Percentiles rank a stretch among this genome's conserved stretches.
Evolutionary conservation across 2,113 vertebrate genomes (phyloP).

Genomic region (Panurus biarmicus): DNA sequence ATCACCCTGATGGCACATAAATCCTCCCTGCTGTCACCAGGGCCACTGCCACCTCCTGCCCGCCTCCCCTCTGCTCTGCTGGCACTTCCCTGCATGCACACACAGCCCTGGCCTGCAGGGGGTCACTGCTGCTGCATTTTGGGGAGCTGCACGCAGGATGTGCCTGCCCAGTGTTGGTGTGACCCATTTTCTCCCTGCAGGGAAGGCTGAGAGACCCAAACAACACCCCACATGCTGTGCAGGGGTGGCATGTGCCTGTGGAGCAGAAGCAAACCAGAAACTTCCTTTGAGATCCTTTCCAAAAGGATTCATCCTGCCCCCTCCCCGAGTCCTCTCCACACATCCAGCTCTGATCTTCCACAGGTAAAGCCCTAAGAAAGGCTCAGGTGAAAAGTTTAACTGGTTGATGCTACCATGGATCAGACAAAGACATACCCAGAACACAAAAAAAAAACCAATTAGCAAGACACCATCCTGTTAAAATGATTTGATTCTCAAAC

Average conservation of each 20-base stretch:
- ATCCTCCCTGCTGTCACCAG: not conserved
- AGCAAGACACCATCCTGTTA: not conserved
- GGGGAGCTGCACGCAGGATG: too few relatives aligned
- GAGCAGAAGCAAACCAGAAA: not conserved
- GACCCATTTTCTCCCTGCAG: rapidly evolving
- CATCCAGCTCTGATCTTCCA: not conserved
- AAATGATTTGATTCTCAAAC: not conserved
- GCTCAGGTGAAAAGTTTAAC: not conserved
- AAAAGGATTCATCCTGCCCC: not conserved
- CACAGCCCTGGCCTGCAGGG: not conserved
- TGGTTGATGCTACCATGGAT: not conserved
- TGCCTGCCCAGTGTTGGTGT: rapidly evolving
- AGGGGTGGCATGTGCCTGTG: rapidly evolving
- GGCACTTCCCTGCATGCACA: too few relatives aligned
- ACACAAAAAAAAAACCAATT: not conserved
- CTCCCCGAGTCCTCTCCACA: not conserved
- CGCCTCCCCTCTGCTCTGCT: not conserved
- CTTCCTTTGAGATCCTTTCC: not conserved
- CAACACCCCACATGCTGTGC: rapidly evolving
- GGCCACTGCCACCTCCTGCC: not conserved
- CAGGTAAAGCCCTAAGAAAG: not conserved
- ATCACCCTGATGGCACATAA: not conserved
- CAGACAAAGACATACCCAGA: not conserved
- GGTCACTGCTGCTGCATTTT: not conserved
- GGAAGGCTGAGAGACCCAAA: not conserved